Evolutionary conservation across 2,888 invertebrate genomes (phyloP), one percentile per base, ranked within the genome.

Genomic region (Caenorhabditis angaria): DNA sequence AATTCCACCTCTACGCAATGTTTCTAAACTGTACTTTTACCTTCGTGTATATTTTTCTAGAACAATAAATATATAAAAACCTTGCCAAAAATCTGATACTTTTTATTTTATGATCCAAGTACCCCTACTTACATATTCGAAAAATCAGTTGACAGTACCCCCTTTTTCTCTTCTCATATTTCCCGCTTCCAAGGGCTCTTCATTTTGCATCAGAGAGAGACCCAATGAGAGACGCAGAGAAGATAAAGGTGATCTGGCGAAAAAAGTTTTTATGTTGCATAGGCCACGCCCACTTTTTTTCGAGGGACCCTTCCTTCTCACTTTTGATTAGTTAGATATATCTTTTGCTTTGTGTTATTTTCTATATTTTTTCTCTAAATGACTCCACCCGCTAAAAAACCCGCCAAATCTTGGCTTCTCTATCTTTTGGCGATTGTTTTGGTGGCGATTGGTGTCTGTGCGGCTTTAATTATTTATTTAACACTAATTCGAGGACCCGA

Each of bases 1-100:
- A 80, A 76, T 56, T 18, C 27, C 5, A 58, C 66, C 27, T 55
- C 57, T 32, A 50, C 62, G 8, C 48, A 59, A 51, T 70, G 70
- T 48, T 58, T 50, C n/a, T 24, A 22, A 50, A 22, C 3, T 50
- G 22, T 24, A 20, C n/a, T 50, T 50, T 48, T 48, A 10, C 48
- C 4, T n/a, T n/a, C n/a, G n/a, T n/a, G n/a, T n/a, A n/a, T n/a
- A n/a, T n/a, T n/a, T n/a, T n/a, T n/a, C n/a, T n/a, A n/a, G n/a
- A n/a, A n/a, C n/a, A n/a, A n/a, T n/a, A n/a, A n/a, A n/a, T n/a
- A n/a, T n/a, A n/a, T n/a, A n/a, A n/a, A n/a, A n/a, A n/a, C n/a
- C n/a, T n/a, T n/a, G n/a, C n/a, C n/a, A n/a, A n/a, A n/a, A n/a
- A n/a, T n/a, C n/a, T n/a, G n/a, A n/a, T n/a, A n/a, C n/a, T n/a